Conservation (phyloP, 2,888 invertebrate species). For the Apocheima hispidaria region DNA sequence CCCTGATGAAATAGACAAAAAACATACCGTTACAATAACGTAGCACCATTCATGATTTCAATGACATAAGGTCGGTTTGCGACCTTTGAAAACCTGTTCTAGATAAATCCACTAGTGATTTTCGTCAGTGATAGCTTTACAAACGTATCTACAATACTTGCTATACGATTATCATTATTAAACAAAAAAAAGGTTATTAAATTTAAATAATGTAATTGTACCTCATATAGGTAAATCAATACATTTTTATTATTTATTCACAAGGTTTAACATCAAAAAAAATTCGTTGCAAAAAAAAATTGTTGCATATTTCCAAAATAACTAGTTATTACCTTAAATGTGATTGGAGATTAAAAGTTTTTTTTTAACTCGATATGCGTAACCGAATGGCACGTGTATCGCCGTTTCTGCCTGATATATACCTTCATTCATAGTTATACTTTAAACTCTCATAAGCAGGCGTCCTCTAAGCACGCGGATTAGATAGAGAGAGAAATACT, state of each 20-base stretch:
- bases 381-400: neutral
- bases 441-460: too few species aligned
- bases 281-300: too few species aligned
- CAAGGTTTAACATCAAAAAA: neutral
- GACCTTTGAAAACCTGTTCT: neutral
- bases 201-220: too few species aligned
- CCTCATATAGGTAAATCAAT: neutral
- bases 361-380: neutral
- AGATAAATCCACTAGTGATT: neutral
- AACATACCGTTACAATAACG: constrained; percentile 18
- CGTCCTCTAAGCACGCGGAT: too few species aligned
- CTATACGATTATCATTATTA: too few species aligned
- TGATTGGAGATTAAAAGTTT: neutral
- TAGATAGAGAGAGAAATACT: too few species aligned
- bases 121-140: neutral
- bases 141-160: too few species aligned
- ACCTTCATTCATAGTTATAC: too few species aligned
- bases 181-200: too few species aligned
- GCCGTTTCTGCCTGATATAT: neutral
- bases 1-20: neutral
- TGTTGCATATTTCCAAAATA: constrained; percentile 7
- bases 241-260: neutral
- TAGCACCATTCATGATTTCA: constrained; percentile 9
- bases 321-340: neutral
- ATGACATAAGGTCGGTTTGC: neutral